Conservation (phyloP, 2,113 vertebrate species). For the Lepus americanus region DNA sequence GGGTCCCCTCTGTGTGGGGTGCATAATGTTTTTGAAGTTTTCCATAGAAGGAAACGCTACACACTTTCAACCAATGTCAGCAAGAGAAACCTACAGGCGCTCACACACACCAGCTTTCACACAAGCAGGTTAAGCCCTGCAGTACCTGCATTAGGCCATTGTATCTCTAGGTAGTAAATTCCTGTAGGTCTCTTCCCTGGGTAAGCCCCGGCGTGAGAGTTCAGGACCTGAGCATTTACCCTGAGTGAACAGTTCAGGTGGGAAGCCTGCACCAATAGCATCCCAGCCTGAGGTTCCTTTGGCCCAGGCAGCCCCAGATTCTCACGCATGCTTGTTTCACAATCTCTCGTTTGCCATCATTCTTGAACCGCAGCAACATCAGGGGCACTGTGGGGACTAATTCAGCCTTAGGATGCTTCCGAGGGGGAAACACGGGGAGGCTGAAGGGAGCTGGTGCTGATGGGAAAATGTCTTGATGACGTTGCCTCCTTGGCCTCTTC, state of each 20-base stretch:
- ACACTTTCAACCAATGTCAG: not conserved
- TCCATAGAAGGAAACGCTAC: not conserved
- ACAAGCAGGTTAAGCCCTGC: not conserved
- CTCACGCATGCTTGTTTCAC: not conserved
- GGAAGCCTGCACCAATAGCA: not conserved
- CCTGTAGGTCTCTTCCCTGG: not conserved
- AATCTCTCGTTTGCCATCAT: not conserved
- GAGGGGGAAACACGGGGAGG: not conserved
- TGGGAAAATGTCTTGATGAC: not conserved
- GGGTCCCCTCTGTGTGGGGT: not conserved
- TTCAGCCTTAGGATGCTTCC: not conserved
- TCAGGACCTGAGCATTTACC: not conserved
- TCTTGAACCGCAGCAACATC: not conserved
- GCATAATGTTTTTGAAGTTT: not conserved
- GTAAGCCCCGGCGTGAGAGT: not conserved
- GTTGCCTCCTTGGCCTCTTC: not conserved
- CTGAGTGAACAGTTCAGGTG: not conserved
- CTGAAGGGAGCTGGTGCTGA: not conserved
- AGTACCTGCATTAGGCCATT: not conserved
- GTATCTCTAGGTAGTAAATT: not conserved
- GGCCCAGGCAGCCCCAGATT: not conserved
- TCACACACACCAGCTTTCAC: not conserved
- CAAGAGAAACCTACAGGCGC: not conserved
- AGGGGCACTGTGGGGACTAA: not conserved
- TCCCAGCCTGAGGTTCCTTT: not conserved